Conservation (phyloP, 2,888 invertebrate species). For the Emmelina monodactyla region DNA sequence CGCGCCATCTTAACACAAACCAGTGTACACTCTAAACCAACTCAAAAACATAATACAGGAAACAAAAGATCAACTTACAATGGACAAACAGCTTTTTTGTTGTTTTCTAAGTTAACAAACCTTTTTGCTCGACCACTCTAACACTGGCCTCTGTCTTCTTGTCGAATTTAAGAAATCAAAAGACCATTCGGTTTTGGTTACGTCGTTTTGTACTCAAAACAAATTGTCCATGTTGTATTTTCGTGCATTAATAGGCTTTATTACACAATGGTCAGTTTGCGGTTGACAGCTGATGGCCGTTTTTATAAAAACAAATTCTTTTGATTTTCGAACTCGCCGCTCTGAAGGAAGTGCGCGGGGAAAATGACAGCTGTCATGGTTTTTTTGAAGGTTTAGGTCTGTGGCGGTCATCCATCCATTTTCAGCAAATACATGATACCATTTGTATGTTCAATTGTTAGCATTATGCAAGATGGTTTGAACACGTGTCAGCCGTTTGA, state of each 20-base stretch:
- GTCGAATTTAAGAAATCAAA: neutral
- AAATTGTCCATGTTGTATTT: constrained; percentile 18
- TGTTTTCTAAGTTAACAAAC: too few relatives aligned
- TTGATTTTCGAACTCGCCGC: constrained; percentile 4
- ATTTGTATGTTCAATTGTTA: neutral
- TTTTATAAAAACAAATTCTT: constrained; percentile 22
- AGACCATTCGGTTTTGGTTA: neutral
- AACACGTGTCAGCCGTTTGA: neutral
- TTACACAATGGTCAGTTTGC: constrained; percentile 40
- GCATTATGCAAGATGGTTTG: neutral
- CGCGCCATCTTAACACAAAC: too few relatives aligned
- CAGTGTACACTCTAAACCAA: too few relatives aligned
- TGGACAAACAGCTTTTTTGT: too few relatives aligned
- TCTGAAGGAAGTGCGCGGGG: constrained; percentile 25
- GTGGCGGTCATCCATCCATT: neutral
- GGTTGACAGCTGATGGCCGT: constrained; percentile 42
- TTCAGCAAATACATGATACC: neutral
- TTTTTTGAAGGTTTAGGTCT: neutral
- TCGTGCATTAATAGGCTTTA: constrained; percentile 12
- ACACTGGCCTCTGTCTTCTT: too few relatives aligned
- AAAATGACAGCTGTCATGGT: constrained; percentile 38
- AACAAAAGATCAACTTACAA: too few relatives aligned
- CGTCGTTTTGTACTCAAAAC: constrained; percentile 2
- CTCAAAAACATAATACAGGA: too few relatives aligned
- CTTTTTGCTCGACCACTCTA: too few relatives aligned